A percentile compares a stretch with the other conserved stretches of the same genome.
These are phyloP conservation scores for Charaxes varanes DNA, from an alignment of 1,140 invertebrate genomes.

Conservation along the genomic window DNA sequence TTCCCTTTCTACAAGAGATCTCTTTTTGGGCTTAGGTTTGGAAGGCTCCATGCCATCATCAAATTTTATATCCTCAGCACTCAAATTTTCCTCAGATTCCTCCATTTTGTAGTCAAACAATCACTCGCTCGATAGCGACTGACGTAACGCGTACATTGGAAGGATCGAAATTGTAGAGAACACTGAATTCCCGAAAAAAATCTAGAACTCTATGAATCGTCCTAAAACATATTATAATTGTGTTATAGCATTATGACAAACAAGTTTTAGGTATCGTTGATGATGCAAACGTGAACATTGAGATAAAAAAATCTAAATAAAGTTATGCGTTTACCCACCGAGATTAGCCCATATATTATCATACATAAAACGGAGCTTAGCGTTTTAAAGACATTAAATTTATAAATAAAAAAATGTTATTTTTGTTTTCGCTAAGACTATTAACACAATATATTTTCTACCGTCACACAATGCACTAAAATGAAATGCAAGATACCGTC, in stretches of 20 bases:
- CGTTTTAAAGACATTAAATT: conserved; percentile 20
- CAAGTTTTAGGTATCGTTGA: conserved; percentile 23
- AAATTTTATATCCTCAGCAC: conserved; percentile 35
- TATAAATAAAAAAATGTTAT: conserved; percentile 24
- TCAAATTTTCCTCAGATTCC: conserved; percentile 52
- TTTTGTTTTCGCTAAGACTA: conserved; percentile 5
- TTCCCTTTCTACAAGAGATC: conserved; percentile 57
- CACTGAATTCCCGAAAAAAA: conserved; percentile 13
- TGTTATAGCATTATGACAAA: conserved; percentile 19
- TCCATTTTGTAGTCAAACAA: conserved; percentile 41
- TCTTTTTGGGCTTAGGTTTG: conserved; percentile 51
- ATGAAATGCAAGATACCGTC: conserved; percentile 27
- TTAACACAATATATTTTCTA: conserved; percentile 3
- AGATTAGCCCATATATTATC: conserved; percentile 51
- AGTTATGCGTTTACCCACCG: conserved; percentile 44
- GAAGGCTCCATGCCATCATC: conserved; percentile 22
- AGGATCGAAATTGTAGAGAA: conserved; percentile 17
- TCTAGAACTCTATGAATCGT: conserved; percentile 16
- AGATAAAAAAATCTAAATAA: conserved; percentile 67
- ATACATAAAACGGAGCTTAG: conserved; percentile 13
- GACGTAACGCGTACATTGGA: conserved; percentile 31
- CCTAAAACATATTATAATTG: conserved; percentile 29
- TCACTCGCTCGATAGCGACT: conserved; percentile 17
- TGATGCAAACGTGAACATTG: conserved; percentile 29
- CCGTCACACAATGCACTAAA: conserved; percentile 18